Conservation (phyloP, 1,140 invertebrate species). For the Cyclargus thomasi region DNA sequence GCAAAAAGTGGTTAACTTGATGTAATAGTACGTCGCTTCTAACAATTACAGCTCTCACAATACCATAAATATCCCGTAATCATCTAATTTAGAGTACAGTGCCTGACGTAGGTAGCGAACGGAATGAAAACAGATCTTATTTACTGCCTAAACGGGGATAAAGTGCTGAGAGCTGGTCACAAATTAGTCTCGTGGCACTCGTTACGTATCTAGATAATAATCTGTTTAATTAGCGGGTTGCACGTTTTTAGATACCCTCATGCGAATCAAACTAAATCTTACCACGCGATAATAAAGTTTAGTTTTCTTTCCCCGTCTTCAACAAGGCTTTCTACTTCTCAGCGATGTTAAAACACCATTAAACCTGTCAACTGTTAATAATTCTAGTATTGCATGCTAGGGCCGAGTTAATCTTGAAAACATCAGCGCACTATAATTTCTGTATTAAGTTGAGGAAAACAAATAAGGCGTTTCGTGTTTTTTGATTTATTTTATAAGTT, state of each 20-base stretch:
- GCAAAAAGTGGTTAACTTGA: too few species aligned
- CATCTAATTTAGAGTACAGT: background rate
- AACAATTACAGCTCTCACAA: background rate
- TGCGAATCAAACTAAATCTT: background rate
- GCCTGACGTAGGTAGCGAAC: background rate
- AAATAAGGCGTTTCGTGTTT: background rate
- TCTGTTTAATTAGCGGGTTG: slow-evolving; percentile 2
- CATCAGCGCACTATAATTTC: background rate
- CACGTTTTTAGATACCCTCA: background rate
- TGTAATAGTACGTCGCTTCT: background rate
- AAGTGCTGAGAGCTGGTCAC: slow-evolving; percentile 4
- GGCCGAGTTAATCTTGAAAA: background rate
- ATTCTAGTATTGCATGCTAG: background rate
- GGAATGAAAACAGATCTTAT: slow-evolving; percentile 8
- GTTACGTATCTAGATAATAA: slow-evolving; percentile 7
- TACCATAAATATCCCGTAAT: background rate
- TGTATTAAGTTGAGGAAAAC: background rate
- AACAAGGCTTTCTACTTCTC: background rate
- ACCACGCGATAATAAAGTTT: background rate
- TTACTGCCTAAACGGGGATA: background rate
- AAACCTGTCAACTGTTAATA: slow-evolving; percentile 1
- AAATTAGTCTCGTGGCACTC: background rate
- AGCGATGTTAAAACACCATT: background rate
- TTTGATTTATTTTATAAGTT: background rate
- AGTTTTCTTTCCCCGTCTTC: background rate